phyloP scores from a whole-genome alignment of 2,113 vertebrate genomes.

The Oxygymnocypris stewartii region DNA sequence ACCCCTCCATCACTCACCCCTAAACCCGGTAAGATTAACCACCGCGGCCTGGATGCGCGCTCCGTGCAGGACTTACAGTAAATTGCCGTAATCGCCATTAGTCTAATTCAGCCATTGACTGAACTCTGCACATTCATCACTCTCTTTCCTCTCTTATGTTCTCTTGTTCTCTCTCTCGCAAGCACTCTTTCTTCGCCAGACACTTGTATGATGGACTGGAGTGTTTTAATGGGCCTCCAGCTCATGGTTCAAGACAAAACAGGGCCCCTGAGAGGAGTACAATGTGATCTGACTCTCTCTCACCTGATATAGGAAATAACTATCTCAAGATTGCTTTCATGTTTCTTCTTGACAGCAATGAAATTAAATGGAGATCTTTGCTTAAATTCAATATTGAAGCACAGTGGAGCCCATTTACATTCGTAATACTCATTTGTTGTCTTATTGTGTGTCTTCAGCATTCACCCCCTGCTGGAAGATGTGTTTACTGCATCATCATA shows the following conservation, averaged over 20 bases:
- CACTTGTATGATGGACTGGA: conserved; percentile 63
- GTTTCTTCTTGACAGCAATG: neutral
- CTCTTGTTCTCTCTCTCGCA: conserved; percentile 8
- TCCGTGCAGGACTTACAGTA: conserved; percentile 65
- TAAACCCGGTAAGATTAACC: conserved; percentile 55
- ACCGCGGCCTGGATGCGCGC: conserved; percentile 59
- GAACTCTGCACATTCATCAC: conserved; percentile 72
- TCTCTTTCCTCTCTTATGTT: conserved; percentile 58
- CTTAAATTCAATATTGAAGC: neutral
- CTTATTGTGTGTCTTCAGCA: neutral
- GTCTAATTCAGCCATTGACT: conserved; percentile 70
- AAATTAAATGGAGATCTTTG: neutral
- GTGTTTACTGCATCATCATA: neutral
- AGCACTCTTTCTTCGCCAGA: neutral
- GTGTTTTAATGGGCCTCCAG: conserved; percentile 50
- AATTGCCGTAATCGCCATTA: conserved; percentile 72
- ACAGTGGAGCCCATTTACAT: neutral
- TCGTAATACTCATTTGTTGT: neutral
- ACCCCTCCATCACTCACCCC: conserved; percentile 22
- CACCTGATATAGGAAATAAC: neutral
- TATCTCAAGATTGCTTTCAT: neutral
- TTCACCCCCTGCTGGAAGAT: neutral
- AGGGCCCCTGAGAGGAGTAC: conserved; percentile 1
- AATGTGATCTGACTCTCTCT: neutral
- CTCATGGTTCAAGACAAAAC: conserved; percentile 21